Evolutionary conservation across 2,888 invertebrate genomes (phyloP).

Genomic region (Quadroppia sp.): DNA sequence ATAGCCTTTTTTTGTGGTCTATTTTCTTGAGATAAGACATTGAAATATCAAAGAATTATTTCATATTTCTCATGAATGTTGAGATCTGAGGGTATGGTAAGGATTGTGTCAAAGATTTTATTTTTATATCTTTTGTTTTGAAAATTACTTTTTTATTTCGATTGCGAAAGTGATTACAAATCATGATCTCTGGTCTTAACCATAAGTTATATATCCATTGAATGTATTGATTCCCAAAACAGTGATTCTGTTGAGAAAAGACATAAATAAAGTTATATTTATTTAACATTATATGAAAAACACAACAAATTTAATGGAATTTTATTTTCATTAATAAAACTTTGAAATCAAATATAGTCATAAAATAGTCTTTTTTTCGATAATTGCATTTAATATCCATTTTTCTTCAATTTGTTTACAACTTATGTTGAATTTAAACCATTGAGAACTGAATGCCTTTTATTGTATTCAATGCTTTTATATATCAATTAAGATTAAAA

Average conservation of each 20-base stretch:
- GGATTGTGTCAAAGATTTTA: slow-evolving; percentile 25
- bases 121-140: not conserved
- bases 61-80: not conserved
- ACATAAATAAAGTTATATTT: slow-evolving; percentile 20
- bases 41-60: slow-evolving; percentile 9
- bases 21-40: not conserved
- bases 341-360: not conserved
- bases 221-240: slow-evolving; percentile 1
- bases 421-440: no score
- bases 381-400: slow-evolving; percentile 11
- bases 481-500: no score
- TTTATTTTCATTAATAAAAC: slow-evolving; percentile 17
- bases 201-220: not conserved
- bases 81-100: not conserved
- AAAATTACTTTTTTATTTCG: not conserved
- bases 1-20: not conserved
- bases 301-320: slow-evolving; percentile 23
- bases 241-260: slow-evolving; percentile 14
- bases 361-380: not conserved
- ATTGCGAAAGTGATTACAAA: slow-evolving; percentile 33
- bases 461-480: no score
- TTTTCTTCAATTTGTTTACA: not conserved
- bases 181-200: slow-evolving; percentile 18
- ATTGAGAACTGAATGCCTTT: no score
- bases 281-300: slow-evolving; percentile 1